Percentiles rank a stretch among this genome's conserved stretches.
Evolutionary conservation across 1,140 invertebrate species (phyloP).

Genomic region (Calephelis virginiensis): DNA sequence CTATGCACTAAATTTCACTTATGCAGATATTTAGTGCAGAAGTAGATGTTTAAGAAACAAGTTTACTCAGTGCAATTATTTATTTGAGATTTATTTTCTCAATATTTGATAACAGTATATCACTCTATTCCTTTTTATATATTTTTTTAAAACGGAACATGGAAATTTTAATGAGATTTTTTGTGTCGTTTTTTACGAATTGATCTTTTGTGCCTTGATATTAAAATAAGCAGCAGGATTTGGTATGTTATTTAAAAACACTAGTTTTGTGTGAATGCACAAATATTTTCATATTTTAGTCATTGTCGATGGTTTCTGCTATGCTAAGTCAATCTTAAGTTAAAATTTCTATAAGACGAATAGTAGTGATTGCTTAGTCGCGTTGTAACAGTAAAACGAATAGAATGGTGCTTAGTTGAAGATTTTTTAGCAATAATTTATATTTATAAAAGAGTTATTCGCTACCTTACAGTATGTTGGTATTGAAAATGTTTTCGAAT

Average conservation of each 20-base stretch:
- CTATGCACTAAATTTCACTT: not conserved
- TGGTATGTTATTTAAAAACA: conserved; percentile 61
- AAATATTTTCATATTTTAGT: conserved; percentile 61
- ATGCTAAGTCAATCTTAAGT: conserved; percentile 63
- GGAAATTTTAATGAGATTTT: conserved; percentile 20
- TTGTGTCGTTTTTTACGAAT: conserved; percentile 51
- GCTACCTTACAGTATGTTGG: conserved; percentile 35
- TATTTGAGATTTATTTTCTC: conserved; percentile 5
- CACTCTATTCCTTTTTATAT: conserved; percentile 13
- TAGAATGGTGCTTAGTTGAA: conserved; percentile 76
- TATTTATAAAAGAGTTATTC: conserved; percentile 58
- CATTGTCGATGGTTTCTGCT: conserved; percentile 56
- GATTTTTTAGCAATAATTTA: conserved; percentile 64
- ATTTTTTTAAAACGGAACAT: conserved; percentile 6
- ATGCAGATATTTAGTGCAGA: not conserved
- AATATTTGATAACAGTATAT: conserved; percentile 21
- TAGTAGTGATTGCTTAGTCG: conserved; percentile 72
- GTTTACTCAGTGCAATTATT: conserved; percentile 9
- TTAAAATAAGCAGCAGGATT: conserved; percentile 69
- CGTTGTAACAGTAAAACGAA: conserved; percentile 69
- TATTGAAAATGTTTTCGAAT: conserved; percentile 36
- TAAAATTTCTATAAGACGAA: conserved; percentile 59
- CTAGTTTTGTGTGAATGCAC: conserved; percentile 70
- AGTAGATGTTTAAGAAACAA: not conserved
- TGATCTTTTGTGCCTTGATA: conserved; percentile 72